A percentile compares a stretch with the other conserved stretches of the same genome.
These are phyloP conservation scores for Sebastes cheni DNA, from an alignment of 2,797 vertebrate genomes.

Conservation along the genomic window DNA sequence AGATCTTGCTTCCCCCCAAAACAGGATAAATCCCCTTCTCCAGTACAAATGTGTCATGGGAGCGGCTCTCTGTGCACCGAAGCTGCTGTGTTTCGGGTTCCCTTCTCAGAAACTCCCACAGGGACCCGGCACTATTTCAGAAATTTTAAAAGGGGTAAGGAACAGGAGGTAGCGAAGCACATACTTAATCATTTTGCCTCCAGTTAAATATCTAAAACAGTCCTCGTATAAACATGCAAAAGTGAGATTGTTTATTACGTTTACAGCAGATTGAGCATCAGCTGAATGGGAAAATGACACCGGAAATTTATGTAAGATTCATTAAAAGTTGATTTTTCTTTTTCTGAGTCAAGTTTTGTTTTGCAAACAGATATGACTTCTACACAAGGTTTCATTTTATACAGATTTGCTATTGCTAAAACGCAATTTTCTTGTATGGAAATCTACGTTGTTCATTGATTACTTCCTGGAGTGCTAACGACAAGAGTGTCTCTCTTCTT, in stretches of 20 bases:
- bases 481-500: conserved; percentile 10
- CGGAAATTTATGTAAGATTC: conserved; percentile 15
- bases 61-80: conserved; percentile 66
- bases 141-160: conserved; percentile 65
- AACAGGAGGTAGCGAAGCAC: conserved; percentile 59
- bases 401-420: background rate
- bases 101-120: conserved; percentile 71
- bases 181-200: conserved; percentile 71
- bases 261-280: conserved; percentile 36
- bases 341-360: conserved; percentile 13
- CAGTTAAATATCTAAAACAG: conserved; percentile 68
- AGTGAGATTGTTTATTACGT: conserved; percentile 53
- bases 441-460: conserved; percentile 24
- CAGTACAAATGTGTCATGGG: conserved; percentile 77
- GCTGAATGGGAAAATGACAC: conserved; percentile 17
- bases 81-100: conserved; percentile 70
- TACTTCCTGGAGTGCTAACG: conserved; percentile 37
- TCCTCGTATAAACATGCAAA: conserved; percentile 51
- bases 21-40: conserved; percentile 76
- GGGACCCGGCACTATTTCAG: conserved; percentile 71
- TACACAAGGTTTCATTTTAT: background rate
- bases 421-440: background rate
- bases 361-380: background rate
- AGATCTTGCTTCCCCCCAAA: conserved; percentile 69
- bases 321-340: conserved; percentile 14